Percentiles rank a stretch among this genome's conserved stretches.
These are phyloP conservation scores for Ochropacha duplaris DNA, from an alignment of 2,888 invertebrate genomes.

Conservation along the genomic window DNA sequence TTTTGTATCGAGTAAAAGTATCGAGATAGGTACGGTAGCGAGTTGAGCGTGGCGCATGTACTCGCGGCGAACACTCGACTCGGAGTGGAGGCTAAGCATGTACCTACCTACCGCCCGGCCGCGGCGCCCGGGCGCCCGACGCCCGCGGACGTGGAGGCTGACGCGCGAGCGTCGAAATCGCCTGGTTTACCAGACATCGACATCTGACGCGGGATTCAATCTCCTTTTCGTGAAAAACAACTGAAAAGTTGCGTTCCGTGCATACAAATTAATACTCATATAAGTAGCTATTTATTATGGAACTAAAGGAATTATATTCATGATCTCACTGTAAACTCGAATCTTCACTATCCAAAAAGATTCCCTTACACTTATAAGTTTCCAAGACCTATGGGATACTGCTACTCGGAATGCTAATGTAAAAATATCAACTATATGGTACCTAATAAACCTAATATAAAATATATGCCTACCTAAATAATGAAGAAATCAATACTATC, in stretches of 20 bases:
- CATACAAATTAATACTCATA: neutral
- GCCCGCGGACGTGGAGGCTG: too few relatives aligned
- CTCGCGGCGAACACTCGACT: slow-evolving; percentile 57
- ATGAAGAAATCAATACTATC: too few relatives aligned
- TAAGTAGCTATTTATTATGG: neutral
- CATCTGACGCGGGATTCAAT: slow-evolving; percentile 1
- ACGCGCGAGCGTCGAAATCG: slow-evolving; percentile 17
- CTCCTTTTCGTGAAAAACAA: slow-evolving; percentile 1
- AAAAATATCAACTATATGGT: too few relatives aligned
- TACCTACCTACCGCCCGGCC: slow-evolving; percentile 19
- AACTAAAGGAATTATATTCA: neutral
- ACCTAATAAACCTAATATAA: too few relatives aligned
- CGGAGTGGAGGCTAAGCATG: slow-evolving; percentile 46
- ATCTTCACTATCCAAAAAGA: too few relatives aligned
- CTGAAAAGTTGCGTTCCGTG: neutral
- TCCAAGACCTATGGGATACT: too few relatives aligned
- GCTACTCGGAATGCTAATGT: too few relatives aligned
- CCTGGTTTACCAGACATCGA: slow-evolving; percentile 14
- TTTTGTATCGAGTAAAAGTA: slow-evolving; percentile 49
- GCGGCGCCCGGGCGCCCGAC: slow-evolving; percentile 6
- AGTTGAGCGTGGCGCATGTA: slow-evolving; percentile 52
- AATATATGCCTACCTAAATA: too few relatives aligned
- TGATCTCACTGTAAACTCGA: neutral
- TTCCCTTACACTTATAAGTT: too few relatives aligned
- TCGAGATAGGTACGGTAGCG: slow-evolving; percentile 26